Base-by-base conservation (phyloP, 2,113 vertebrate genomes). In the Caloenas nicobarica region DNA sequence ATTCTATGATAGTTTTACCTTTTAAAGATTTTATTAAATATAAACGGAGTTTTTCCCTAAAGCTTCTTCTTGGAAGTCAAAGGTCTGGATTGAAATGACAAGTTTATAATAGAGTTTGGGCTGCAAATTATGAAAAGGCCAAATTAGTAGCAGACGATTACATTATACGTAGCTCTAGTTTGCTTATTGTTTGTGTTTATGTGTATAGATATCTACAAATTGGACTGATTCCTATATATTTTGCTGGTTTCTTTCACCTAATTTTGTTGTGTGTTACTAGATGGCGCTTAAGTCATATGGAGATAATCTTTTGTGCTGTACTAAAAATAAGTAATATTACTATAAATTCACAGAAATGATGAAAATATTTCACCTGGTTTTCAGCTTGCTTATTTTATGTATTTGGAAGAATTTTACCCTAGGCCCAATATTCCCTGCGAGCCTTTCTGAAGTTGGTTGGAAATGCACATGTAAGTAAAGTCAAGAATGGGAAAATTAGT, bases 11-110 rank as follows among this genome's bases (percentile, higher is more conserved):
- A 86, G n/a, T 33, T 66, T 87, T 84, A 72, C 89, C 36, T 71
- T 74, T 81, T 48, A 86, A 93, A 94, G 33, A 53, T 81, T 96
- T 96, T 92, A 61, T 95, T 92, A 96, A 95, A 90, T 73, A 92
- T 56, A 97, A 95, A 85, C 73, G 78, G 57, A 25, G 10, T 33
- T 79, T 68, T 88, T 54, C 71, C 85, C 83, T 96, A 79, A 86
- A 86, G 91, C 33, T 25, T 87, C 78, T 91, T 91, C 62, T 81
- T 80, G 91, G 81, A 79, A 91, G 91, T 91, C 86, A 81, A 93
- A 95, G 92, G 94, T 94, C 65, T 76, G 40, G 34, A 86, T 66
- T 88, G 94, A 93, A 97, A 94, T 91, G 89, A 92, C 95, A 97
- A 81, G 82, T 83, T 94, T 91, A n/a, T 83, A 95, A 96, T 94